A percentile compares a stretch with the other conserved stretches of the same genome.
Conservation (phyloP, 2,113 vertebrate genomes). For the Nymphicus hollandicus region DNA sequence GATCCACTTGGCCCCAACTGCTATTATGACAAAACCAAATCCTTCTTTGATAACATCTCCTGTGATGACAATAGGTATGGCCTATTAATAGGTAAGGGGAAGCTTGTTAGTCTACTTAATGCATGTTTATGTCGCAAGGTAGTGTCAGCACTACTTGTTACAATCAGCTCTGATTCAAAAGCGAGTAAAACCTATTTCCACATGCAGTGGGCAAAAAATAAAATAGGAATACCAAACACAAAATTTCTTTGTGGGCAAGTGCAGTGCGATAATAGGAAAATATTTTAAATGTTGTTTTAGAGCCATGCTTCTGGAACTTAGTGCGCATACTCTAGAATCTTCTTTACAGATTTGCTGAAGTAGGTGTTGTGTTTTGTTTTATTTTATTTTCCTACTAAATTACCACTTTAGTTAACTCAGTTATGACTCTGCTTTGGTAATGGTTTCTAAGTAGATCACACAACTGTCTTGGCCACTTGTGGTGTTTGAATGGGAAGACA, state of each 20-base stretch:
- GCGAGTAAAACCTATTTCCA: neutral
- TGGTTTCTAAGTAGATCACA: neutral
- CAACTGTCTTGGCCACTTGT: neutral
- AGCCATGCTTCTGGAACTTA: neutral
- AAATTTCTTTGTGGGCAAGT: neutral
- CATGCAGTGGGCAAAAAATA: neutral
- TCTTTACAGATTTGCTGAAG: neutral
- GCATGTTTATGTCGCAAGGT: neutral
- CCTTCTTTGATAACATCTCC: slow-evolving; percentile 98
- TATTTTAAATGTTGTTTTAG: neutral
- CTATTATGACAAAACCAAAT: slow-evolving; percentile 98
- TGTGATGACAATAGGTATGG: slow-evolving; percentile 89
- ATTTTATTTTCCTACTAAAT: neutral
- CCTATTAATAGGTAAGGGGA: neutral
- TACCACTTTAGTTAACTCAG: neutral
- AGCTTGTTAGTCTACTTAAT: neutral
- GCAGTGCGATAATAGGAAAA: neutral
- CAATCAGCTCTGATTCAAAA: neutral
- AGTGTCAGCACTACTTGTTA: neutral
- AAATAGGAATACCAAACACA: neutral
- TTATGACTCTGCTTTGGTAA: neutral
- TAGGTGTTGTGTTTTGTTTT: neutral
- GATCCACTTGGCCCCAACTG: slow-evolving; percentile 84
- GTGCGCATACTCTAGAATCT: neutral
- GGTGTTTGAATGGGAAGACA: neutral